phyloP scores from a whole-genome alignment of 2,797 vertebrate genomes.

The Urophycis tenuis region DNA sequence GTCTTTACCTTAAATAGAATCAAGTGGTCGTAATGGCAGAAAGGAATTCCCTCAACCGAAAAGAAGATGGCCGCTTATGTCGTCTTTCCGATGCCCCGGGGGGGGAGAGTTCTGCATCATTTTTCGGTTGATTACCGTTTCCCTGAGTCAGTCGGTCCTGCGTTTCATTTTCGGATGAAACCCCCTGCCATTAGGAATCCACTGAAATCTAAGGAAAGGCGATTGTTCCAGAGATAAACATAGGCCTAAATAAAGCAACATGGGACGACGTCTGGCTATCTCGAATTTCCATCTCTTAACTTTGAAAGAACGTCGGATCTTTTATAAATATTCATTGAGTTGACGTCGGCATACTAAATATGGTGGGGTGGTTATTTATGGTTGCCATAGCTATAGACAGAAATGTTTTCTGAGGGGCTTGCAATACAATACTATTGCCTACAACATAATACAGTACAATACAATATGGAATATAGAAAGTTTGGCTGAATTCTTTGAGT shows the following conservation, averaged over 20 bases:
- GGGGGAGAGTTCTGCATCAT: conserved; percentile 4
- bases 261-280: neutral
- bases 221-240: neutral
- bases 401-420: too few species aligned
- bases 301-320: neutral
- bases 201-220: conserved; percentile 6
- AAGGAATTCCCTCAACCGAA: conserved; percentile 17
- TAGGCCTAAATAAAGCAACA: conserved; percentile 1
- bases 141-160: neutral
- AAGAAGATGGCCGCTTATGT: conserved; percentile 18
- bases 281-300: neutral
- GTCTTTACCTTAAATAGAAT: neutral
- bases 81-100: conserved; percentile 15
- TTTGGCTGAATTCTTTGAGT: neutral
- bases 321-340: neutral
- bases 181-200: neutral
- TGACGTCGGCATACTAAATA: too few species aligned
- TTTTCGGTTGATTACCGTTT: neutral
- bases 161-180: conserved; percentile 5
- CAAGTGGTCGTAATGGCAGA: neutral
- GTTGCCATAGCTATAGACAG: neutral
- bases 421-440: neutral
- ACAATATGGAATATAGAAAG: neutral
- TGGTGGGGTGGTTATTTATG: neutral
- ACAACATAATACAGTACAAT: neutral